Percentiles rank a stretch among this genome's conserved stretches.
phyloP scores from a whole-genome alignment of 2,113 vertebrate species.

The Trogon melanurus region DNA sequence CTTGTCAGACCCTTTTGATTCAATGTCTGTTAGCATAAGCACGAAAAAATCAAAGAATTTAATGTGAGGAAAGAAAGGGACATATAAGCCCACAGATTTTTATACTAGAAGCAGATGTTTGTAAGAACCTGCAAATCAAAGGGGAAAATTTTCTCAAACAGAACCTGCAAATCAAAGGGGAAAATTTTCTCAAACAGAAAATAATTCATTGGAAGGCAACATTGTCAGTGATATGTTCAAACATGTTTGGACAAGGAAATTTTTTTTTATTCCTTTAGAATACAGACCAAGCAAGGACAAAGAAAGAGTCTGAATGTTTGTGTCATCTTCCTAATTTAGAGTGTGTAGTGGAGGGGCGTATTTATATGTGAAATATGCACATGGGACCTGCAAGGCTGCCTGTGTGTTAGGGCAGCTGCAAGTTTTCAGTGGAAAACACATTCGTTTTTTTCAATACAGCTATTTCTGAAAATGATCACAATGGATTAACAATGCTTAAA shows the following conservation, averaged over 20 bases:
- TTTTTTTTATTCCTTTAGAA: background rate
- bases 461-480: background rate
- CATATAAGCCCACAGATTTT: background rate
- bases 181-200: background rate
- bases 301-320: background rate
- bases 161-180: background rate
- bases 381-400: background rate
- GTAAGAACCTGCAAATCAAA: background rate
- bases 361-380: background rate
- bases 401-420: background rate
- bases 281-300: background rate
- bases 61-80: background rate
- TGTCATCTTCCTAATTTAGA: background rate
- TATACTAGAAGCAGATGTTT: background rate
- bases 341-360: background rate
- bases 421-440: background rate
- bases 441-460: background rate
- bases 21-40: background rate
- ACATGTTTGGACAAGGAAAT: background rate
- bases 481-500: background rate
- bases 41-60: background rate
- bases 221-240: background rate
- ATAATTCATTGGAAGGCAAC: background rate
- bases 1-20: background rate
- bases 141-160: background rate